phyloP scores from a whole-genome alignment of 2,797 vertebrate genomes.

The Muraenolepis orangiensis region DNA sequence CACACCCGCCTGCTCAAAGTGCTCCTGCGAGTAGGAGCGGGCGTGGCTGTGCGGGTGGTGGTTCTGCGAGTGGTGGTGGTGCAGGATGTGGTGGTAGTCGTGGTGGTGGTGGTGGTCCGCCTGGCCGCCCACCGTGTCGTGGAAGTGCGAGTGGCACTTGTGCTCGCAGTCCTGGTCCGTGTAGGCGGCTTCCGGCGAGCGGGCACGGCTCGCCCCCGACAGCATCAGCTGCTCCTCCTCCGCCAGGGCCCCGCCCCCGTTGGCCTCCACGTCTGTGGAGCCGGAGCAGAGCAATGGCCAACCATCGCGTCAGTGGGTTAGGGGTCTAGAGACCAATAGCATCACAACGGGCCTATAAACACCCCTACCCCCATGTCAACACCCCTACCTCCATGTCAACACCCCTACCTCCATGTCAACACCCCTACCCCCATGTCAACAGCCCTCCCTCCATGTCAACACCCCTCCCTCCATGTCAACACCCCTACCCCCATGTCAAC shows the following conservation, averaged over 20 bases:
- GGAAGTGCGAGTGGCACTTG: conserved; percentile 97
- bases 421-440: too few species aligned
- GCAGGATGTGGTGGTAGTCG: conserved; percentile 97
- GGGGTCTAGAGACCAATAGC: too few species aligned
- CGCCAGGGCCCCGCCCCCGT: conserved; percentile 71
- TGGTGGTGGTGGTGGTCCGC: conserved; percentile 96
- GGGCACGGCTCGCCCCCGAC: conserved; percentile 57
- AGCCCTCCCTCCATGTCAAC: too few species aligned
- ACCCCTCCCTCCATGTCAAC: too few species aligned
- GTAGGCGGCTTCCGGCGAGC: conserved; percentile 65
- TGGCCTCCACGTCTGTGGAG: conserved; percentile 73
- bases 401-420: too few species aligned
- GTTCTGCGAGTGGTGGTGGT: conserved; percentile 98
- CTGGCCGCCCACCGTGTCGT: conserved; percentile 92
- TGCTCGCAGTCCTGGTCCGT: conserved; percentile 90
- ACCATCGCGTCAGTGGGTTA: too few species aligned
- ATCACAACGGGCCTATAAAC: too few species aligned
- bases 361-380: too few species aligned
- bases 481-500: too few species aligned
- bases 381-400: too few species aligned
- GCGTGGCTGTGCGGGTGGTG: conserved; percentile 96
- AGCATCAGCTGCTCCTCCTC: conserved; percentile 95
- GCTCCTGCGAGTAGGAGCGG: conserved; percentile 87
- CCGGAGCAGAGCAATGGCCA: neutral
- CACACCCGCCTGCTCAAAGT: conserved; percentile 89